phyloP scores from a whole-genome alignment of 2,113 vertebrate species.

The Apeltes quadracus region DNA sequence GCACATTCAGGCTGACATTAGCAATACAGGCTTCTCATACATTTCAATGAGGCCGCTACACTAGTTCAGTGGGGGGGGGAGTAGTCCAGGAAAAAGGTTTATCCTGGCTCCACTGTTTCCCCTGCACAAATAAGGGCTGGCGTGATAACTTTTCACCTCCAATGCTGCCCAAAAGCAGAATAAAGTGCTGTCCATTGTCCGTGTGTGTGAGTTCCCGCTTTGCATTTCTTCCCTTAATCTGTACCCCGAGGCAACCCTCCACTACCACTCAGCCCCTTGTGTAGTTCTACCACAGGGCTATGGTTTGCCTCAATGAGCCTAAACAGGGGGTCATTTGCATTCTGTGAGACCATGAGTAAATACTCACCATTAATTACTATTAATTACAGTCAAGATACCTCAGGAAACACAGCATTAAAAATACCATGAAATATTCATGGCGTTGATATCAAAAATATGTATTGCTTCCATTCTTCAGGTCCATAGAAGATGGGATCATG shows the following conservation, averaged over 20 bases:
- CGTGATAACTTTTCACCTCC: not conserved
- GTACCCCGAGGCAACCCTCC: slow-evolving; percentile 30
- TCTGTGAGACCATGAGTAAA: slow-evolving; percentile 43
- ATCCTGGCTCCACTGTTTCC: not conserved
- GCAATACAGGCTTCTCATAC: slow-evolving; percentile 14
- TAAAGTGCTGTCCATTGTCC: not conserved
- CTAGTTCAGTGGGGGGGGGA: not conserved
- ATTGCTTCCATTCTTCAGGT: not conserved
- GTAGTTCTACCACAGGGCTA: slow-evolving; percentile 36
- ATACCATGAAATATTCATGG: not conserved
- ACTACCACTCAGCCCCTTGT: slow-evolving; percentile 20
- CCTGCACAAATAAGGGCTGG: not conserved
- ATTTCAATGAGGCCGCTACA: not conserved
- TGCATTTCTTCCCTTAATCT: slow-evolving; percentile 40
- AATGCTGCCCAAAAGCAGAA: not conserved
- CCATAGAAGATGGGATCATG: not conserved
- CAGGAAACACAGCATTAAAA: not conserved
- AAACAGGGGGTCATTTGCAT: slow-evolving; percentile 56
- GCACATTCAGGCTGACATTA: slow-evolving; percentile 4
- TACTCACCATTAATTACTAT: slow-evolving; percentile 42
- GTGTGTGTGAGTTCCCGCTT: slow-evolving; percentile 35
- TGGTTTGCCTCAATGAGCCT: slow-evolving; percentile 47
- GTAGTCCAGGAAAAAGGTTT: not conserved
- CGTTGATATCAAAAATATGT: not conserved
- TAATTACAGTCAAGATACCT: slow-evolving; percentile 28